Evolutionary conservation across 2,797 vertebrate genomes (phyloP), one percentile per base, ranked within the genome.

Genomic region (Sylvia borin): DNA sequence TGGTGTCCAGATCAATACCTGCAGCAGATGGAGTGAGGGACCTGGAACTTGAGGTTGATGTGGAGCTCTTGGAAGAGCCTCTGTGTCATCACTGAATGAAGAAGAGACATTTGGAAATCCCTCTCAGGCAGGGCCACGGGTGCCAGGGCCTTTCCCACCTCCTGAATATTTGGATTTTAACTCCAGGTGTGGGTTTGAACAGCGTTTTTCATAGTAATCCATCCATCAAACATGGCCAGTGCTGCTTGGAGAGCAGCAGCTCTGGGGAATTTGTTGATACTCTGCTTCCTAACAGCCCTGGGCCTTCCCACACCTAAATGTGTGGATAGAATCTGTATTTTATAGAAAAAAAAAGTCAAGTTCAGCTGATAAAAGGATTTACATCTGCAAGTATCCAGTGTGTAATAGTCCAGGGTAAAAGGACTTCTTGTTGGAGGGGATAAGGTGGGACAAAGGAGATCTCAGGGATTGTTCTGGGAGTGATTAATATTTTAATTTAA

Each of bases 171-270:
- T 71, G 60, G 34, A 12, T 85, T 90, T 42, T n/a, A 8, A 5
- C 48, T 16, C 29, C 38, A 76, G 38, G 6, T 22, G 2, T 26
- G 83, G 47, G 43, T 22, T 26, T 58, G 60, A 66, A 1, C 31
- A 74, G 36, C 48, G 10, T 11, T 58, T 62, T 3, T 5, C 1
- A 0, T 3, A n/a, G 18, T n/a, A 16, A 40, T 29, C 19, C 7
- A 24, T 31, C 36, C 13, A 0, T 40, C 54, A 48, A 9, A 43
- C n/a, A 2, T 20, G 32, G 76, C 1, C 29, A 10, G 14, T 21
- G 68, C 36, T 26, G 5, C 47, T 36, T 36, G 36, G 36, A 36
- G 36, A 36, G n/a, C n/a, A 64, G 43, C 53, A 60, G 54, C 85
- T 38, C 9, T 0, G 0, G 55, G 53, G 27, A 64, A 34, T 88